Percentiles rank a stretch among this genome's conserved stretches.
Conservation (phyloP, 2,113 vertebrate species). For the Hemiprocne comata region DNA sequence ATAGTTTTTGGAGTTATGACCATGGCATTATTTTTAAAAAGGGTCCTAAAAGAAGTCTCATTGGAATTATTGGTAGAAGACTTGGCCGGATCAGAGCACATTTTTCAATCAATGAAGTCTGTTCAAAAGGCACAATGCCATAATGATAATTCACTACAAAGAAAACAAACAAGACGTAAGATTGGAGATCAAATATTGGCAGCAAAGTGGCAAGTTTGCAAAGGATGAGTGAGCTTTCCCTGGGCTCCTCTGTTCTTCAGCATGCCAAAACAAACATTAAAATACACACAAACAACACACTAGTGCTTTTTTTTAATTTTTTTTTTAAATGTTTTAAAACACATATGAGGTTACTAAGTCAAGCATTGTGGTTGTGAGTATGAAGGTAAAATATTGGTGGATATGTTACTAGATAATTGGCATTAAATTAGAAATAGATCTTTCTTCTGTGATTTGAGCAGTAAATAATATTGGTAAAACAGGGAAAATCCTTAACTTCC, state of each 20-base stretch:
- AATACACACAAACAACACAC: neutral
- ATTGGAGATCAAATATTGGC: slow-evolving; percentile 76
- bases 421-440: neutral
- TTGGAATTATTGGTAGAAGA: slow-evolving; percentile 26
- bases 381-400: neutral
- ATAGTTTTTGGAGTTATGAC: slow-evolving; percentile 37
- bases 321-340: neutral
- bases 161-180: slow-evolving; percentile 77
- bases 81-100: slow-evolving; percentile 64
- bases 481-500: neutral
- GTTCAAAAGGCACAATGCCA: slow-evolving; percentile 73
- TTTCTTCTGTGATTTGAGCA: neutral
- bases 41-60: neutral
- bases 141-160: slow-evolving; percentile 74
- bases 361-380: neutral
- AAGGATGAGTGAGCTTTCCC: slow-evolving; percentile 62
- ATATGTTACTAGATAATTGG: neutral
- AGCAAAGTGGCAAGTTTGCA: slow-evolving; percentile 63
- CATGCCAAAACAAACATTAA: slow-evolving; percentile 60
- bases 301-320: neutral
- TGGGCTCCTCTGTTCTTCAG: neutral
- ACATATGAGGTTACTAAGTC: neutral
- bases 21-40: slow-evolving; percentile 45
- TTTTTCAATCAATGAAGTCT: slow-evolving; percentile 73
- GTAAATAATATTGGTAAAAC: neutral